Evolutionary conservation across 2,888 invertebrate species (phyloP).

Genomic region (Rhagonycha fulva): DNA sequence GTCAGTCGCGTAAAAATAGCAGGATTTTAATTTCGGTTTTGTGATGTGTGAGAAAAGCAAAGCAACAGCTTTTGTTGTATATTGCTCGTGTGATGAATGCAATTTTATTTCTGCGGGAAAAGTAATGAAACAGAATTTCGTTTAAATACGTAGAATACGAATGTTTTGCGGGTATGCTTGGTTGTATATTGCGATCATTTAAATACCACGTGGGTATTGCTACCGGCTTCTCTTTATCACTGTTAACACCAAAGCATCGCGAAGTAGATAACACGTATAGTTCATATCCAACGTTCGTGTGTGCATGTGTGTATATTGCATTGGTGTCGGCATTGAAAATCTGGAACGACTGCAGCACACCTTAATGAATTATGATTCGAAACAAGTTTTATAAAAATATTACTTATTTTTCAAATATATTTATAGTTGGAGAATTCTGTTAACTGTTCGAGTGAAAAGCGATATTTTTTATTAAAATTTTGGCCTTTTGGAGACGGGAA

Average conservation of each 20-base stretch:
- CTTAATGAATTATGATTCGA: slow-evolving; percentile 7
- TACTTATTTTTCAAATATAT: neutral
- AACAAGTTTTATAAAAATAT: neutral
- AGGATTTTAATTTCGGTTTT: neutral
- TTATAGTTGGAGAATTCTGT: neutral
- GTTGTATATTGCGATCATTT: slow-evolving; percentile 3
- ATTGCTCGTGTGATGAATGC: neutral
- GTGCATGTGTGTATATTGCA: neutral
- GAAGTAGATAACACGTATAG: slow-evolving; percentile 5
- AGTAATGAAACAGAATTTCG: neutral
- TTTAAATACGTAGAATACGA: slow-evolving; percentile 1
- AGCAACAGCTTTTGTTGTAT: neutral
- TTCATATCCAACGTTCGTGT: slow-evolving; percentile 1
- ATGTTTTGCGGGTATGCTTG: neutral
- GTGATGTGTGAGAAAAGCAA: neutral
- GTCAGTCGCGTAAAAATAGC: neutral
- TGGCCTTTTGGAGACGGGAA: neutral
- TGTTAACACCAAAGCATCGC: slow-evolving; percentile 14
- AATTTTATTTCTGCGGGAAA: neutral
- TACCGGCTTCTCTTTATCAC: slow-evolving; percentile 14
- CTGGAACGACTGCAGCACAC: slow-evolving; percentile 13
- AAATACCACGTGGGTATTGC: slow-evolving; percentile 19
- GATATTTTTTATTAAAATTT: neutral
- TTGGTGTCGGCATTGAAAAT: slow-evolving; percentile 10
- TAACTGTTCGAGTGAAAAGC: neutral